Evolutionary conservation across 1,140 invertebrate genomes (phyloP).

Genomic region (Drosophila persimilis): DNA sequence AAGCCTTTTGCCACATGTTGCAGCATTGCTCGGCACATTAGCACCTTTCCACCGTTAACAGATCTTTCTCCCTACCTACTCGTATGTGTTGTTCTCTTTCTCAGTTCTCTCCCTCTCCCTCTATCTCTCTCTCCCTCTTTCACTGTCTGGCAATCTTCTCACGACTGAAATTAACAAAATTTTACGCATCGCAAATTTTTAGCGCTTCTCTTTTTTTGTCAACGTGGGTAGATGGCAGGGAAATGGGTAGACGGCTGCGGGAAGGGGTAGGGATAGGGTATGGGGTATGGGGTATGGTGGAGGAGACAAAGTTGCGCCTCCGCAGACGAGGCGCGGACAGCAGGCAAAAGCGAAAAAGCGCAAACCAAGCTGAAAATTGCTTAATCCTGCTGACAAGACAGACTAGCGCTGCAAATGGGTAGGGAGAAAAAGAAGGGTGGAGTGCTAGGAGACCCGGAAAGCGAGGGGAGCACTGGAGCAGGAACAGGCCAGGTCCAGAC

Average conservation of each 20-base stretch:
- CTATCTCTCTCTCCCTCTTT: background rate
- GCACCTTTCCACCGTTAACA: constrained; percentile 17
- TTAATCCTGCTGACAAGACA: constrained; percentile 80
- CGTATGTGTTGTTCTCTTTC: background rate
- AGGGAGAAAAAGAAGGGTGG: constrained; percentile 9
- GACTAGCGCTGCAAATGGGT: constrained; percentile 59
- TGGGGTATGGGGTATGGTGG: too few relatives aligned
- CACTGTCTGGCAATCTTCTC: background rate
- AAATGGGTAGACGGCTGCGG: background rate
- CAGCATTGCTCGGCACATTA: constrained; percentile 22
- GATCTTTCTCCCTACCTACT: background rate
- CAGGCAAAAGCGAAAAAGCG: constrained; percentile 50
- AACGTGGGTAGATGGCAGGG: constrained; percentile 44
- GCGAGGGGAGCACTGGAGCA: too few relatives aligned
- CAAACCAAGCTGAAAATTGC: constrained; percentile 79
- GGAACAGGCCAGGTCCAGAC: constrained; percentile 15
- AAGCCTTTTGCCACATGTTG: background rate
- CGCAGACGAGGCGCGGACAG: constrained; percentile 56
- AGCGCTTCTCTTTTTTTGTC: constrained; percentile 41
- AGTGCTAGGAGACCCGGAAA: constrained; percentile 6
- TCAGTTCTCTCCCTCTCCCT: background rate
- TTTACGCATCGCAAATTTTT: constrained; percentile 73
- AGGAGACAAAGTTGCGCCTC: background rate
- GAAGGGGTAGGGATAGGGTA: constrained; percentile 1
- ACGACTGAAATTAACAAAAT: constrained; percentile 71